These are phyloP conservation scores for Epizoanthus rinbou DNA, from an alignment of 92 coral and sea anemone genomes.

Conservation along the genomic window DNA sequence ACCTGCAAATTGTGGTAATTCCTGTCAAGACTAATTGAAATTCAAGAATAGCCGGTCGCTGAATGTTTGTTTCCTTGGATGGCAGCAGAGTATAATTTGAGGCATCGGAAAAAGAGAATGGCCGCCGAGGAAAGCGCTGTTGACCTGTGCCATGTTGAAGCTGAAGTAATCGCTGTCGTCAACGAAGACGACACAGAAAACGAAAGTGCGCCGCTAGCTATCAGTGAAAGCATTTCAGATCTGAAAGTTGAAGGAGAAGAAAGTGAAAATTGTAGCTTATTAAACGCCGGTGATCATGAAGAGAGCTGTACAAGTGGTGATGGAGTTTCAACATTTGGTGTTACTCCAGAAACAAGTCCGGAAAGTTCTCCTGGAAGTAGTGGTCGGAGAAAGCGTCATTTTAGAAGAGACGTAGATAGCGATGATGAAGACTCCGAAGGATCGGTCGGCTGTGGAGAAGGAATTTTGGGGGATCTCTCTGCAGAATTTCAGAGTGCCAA, in stretches of 20 bases:
- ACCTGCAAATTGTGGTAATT: constrained; percentile 37
- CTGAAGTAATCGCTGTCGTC: not conserved
- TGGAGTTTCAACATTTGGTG: constrained; percentile 28
- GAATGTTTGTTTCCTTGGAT: constrained; percentile 34
- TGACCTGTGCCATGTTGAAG: constrained; percentile 37
- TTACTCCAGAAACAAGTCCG: constrained; percentile 33
- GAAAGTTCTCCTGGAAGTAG: constrained; percentile 35
- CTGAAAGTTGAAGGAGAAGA: constrained; percentile 38
- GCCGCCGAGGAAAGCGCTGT: constrained; percentile 34
- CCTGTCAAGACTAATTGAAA: constrained; percentile 22
- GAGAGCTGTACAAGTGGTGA: constrained; percentile 30
- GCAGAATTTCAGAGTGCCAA: constrained; percentile 45
- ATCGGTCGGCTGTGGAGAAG: constrained; percentile 37
- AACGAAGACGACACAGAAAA: constrained; percentile 19
- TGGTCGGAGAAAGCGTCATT: not conserved
- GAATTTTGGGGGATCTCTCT: constrained; percentile 40
- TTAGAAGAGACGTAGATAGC: constrained; percentile 14
- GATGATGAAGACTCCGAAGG: constrained; percentile 26
- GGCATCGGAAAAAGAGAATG: constrained; percentile 38
- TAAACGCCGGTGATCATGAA: constrained; percentile 33
- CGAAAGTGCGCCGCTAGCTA: constrained; percentile 30
- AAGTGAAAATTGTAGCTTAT: constrained; percentile 32
- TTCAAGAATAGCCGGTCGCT: constrained; percentile 12
- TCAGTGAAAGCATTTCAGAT: constrained; percentile 39
- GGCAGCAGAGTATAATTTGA: constrained; percentile 35